phyloP scores from a whole-genome alignment of 2,113 vertebrate genomes.

The Ammodramus savannarum region DNA sequence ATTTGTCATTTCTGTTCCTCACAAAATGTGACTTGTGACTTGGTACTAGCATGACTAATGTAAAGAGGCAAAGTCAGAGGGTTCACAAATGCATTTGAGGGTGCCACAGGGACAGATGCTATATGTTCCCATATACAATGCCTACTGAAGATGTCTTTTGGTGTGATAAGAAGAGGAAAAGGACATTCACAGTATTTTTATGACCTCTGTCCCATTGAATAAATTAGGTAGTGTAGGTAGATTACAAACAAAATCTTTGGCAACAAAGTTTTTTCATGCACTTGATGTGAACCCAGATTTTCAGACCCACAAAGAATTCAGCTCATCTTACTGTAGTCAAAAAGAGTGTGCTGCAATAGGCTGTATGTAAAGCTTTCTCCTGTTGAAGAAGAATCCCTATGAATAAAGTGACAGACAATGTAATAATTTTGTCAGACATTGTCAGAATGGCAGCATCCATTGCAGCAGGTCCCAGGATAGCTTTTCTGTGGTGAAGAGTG shows the following conservation, averaged over 20 bases:
- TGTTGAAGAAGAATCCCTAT: neutral
- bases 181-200: neutral
- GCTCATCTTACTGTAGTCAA: neutral
- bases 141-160: neutral
- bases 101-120: neutral
- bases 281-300: neutral
- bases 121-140: neutral
- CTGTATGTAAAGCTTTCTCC: neutral
- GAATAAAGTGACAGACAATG: neutral
- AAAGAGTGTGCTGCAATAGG: neutral
- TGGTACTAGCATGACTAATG: neutral
- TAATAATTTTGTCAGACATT: neutral
- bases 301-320: accelerated
- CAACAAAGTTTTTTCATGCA: neutral
- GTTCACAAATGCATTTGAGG: neutral
- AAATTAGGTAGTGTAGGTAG: neutral
- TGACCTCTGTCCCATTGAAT: neutral
- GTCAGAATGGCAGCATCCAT: neutral
- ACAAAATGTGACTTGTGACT: neutral
- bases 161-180: neutral
- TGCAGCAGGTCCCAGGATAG: neutral
- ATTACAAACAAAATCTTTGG: neutral
- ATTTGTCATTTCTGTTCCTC: neutral
- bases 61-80: neutral
- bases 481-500: neutral